Conservation (phyloP, 2,113 vertebrate species). For the Pampusana beccarii region DNA sequence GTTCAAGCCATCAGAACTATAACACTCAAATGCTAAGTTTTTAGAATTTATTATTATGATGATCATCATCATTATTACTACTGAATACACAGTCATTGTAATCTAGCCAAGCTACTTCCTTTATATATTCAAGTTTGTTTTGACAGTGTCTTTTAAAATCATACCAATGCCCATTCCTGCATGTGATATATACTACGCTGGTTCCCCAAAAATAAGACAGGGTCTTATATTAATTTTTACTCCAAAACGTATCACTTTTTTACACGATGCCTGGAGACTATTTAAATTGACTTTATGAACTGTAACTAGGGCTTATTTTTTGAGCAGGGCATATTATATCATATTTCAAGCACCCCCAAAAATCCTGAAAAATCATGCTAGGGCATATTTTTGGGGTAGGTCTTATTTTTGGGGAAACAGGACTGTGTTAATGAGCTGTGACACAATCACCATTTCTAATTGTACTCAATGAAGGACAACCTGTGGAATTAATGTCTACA, state of each 20-base stretch:
- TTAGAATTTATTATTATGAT: too few species aligned
- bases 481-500: not conserved
- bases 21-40: not conserved
- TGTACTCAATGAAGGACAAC: not conserved
- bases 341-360: too few species aligned
- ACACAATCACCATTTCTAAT: not conserved
- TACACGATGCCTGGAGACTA: too few species aligned
- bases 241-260: too few species aligned
- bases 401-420: too few species aligned
- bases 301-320: too few species aligned
- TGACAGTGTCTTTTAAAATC: not conserved
- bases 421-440: not conserved
- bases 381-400: too few species aligned
- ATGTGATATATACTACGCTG: not conserved
- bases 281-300: too few species aligned
- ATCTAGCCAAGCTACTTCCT: not conserved
- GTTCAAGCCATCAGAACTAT: not conserved
- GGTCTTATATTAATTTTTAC: too few species aligned
- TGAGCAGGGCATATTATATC: too few species aligned
- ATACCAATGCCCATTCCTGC: not conserved
- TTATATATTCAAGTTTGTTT: not conserved
- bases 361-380: too few species aligned
- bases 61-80: not conserved
- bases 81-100: not conserved
- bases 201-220: too few species aligned